phyloP scores from a whole-genome alignment of 1,140 invertebrate genomes.

The Sesamia nonagrioides region DNA sequence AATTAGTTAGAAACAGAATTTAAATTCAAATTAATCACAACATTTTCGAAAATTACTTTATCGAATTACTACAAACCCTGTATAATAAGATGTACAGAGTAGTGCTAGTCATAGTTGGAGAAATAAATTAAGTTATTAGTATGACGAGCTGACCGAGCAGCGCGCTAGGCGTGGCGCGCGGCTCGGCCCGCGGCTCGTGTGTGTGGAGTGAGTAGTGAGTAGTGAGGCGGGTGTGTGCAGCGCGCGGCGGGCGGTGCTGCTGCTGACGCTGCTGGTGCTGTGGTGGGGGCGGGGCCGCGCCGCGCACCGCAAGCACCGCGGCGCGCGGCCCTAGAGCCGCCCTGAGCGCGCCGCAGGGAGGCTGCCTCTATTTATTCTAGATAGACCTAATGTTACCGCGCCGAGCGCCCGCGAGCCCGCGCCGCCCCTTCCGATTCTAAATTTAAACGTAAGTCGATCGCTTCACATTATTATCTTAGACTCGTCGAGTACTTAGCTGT shows the following conservation, averaged over 20 bases:
- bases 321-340: conserved; percentile 85
- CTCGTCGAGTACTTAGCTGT: conserved; percentile 77
- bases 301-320: conserved; percentile 86
- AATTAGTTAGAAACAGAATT: conserved; percentile 20
- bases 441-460: conserved; percentile 74
- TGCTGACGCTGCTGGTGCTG: conserved; percentile 74
- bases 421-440: conserved; percentile 78
- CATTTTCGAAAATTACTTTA: not conserved
- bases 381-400: conserved; percentile 85
- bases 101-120: conserved; percentile 15
- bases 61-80: not conserved
- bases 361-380: conserved; percentile 79
- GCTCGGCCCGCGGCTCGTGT: too few relatives aligned
- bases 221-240: conserved; percentile 17
- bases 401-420: conserved; percentile 65
- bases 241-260: conserved; percentile 68
- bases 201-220: not conserved
- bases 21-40: not conserved
- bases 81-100: conserved; percentile 3
- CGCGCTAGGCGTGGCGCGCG: too few relatives aligned
- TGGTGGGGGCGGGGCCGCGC: conserved; percentile 73
- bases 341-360: not conserved
- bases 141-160: not conserved
- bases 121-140: not conserved
- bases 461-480: conserved; percentile 81